phyloP scores from a whole-genome alignment of 2,113 vertebrate genomes.

The Galemys pyrenaicus region DNA sequence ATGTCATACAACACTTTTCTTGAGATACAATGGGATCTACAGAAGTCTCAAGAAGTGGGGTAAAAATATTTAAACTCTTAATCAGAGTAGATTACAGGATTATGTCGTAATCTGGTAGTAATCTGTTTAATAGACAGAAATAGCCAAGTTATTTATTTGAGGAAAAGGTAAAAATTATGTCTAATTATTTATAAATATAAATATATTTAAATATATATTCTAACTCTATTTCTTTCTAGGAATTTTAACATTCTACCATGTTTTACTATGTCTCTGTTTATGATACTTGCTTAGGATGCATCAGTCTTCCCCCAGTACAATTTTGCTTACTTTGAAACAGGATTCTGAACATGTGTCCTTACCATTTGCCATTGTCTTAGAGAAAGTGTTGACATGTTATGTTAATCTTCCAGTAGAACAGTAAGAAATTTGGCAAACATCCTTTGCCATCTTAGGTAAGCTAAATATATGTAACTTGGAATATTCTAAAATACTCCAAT shows the following conservation, averaged over 20 bases:
- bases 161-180: not conserved
- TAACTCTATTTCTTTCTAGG: not conserved
- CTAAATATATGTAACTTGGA: not conserved
- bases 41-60: not conserved
- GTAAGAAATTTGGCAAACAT: slow-evolving; percentile 8
- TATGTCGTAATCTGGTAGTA: not conserved
- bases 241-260: not conserved
- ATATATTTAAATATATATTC: not conserved
- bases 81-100: not conserved
- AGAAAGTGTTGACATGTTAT: not conserved
- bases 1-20: not conserved
- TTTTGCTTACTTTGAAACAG: slow-evolving; percentile 39
- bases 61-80: not conserved
- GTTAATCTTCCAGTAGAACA: slow-evolving; percentile 17
- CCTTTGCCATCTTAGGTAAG: slow-evolving; percentile 55
- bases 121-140: not conserved
- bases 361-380: not conserved
- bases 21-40: too few species aligned
- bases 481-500: slow-evolving; percentile 14
- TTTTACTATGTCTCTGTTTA: not conserved
- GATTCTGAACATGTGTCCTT: slow-evolving; percentile 1
- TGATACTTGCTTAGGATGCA: not conserved
- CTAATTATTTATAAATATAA: too few species aligned
- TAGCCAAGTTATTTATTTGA: not conserved
- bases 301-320: not conserved